Percentiles rank a stretch among this genome's conserved stretches.
phyloP scores from a whole-genome alignment of 2,113 vertebrate genomes.

The Indicator indicator region DNA sequence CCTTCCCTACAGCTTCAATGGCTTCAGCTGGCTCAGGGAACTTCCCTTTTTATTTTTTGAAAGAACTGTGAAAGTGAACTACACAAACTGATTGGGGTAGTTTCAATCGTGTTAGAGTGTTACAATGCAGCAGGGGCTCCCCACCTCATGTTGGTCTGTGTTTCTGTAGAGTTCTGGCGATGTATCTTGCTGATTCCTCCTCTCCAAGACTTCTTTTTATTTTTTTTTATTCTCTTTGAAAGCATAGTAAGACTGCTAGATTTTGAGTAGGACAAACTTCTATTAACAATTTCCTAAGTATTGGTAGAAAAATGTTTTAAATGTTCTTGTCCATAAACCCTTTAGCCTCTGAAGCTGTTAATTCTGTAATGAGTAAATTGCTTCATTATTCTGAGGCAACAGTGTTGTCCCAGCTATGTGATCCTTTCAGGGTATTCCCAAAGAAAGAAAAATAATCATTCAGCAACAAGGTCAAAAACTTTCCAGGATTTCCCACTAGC shows the following conservation, averaged over 20 bases:
- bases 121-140: not conserved
- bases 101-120: not conserved
- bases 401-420: not conserved
- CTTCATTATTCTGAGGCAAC: not conserved
- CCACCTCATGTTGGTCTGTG: fast-evolving
- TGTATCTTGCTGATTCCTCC: not conserved
- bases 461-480: not conserved
- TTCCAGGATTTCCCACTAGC: conserved; percentile 17
- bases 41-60: not conserved
- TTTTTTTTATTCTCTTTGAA: not conserved
- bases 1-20: not conserved
- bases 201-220: not conserved
- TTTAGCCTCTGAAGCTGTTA: not conserved
- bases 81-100: not conserved
- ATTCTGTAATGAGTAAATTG: not conserved
- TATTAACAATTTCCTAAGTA: not conserved
- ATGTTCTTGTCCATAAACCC: not conserved
- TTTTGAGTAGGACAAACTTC: not conserved
- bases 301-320: not conserved
- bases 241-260: not conserved
- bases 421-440: conserved; percentile 26
- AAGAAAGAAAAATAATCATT: not conserved
- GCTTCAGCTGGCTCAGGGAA: not conserved
- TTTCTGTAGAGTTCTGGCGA: not conserved
- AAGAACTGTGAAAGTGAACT: not conserved